Evolutionary conservation across 1,140 invertebrate genomes (phyloP).

Genomic region (Hylyphantes graminicola): DNA sequence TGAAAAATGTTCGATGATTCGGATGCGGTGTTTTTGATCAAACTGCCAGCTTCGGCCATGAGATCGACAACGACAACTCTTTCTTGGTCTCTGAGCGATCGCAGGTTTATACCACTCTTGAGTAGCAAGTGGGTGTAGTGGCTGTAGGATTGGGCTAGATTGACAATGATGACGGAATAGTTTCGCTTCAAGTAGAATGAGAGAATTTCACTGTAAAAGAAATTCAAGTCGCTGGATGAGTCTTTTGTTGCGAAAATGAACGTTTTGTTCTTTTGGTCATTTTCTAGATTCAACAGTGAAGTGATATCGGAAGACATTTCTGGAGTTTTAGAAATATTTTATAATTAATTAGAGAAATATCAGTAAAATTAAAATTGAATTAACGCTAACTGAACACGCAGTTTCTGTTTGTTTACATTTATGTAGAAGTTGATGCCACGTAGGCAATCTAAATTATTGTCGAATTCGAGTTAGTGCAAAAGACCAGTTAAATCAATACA

Average conservation of each 20-base stretch:
- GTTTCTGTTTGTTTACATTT: too few species aligned
- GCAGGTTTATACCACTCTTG: conserved; percentile 36
- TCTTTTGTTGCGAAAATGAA: conserved; percentile 42
- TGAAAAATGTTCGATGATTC: background rate
- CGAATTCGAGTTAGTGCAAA: too few species aligned
- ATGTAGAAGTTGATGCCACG: too few species aligned
- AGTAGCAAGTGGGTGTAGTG: conserved; percentile 35
- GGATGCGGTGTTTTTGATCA: background rate
- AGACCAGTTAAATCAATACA: too few species aligned
- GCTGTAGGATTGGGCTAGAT: conserved; percentile 31
- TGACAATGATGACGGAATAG: conserved; percentile 29
- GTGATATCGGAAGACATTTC: background rate
- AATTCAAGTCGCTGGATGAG: conserved; percentile 14
- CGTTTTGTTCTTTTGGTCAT: background rate
- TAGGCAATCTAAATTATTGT: too few species aligned
- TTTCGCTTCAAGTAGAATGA: conserved; percentile 15
- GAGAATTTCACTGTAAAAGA: conserved; percentile 38
- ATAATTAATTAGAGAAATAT: too few species aligned
- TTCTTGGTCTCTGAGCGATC: background rate
- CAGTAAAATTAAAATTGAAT: too few species aligned
- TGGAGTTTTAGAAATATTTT: too few species aligned
- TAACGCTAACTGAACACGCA: too few species aligned
- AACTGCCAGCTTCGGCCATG: conserved; percentile 13
- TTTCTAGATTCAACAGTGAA: conserved; percentile 2
- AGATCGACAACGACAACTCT: conserved; percentile 11